These are phyloP conservation scores for Pseudorasbora parva DNA, from an alignment of 2,113 vertebrate genomes.

Conservation along the genomic window DNA sequence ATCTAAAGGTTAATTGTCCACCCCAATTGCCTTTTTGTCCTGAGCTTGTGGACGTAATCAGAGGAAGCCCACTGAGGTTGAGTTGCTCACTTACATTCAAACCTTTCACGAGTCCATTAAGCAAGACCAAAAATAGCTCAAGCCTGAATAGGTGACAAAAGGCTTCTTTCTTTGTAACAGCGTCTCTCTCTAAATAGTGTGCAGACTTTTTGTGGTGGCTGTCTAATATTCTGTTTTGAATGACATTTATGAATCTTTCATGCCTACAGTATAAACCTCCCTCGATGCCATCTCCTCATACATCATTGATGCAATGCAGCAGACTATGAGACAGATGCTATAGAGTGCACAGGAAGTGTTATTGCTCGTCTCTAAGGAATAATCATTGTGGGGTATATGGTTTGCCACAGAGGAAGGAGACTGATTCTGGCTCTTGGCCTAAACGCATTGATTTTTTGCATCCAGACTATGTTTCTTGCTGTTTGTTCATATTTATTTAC, in stretches of 20 bases:
- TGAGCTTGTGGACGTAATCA: constrained; percentile 27
- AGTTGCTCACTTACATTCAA: constrained; percentile 16
- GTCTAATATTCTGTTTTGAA: constrained; percentile 44
- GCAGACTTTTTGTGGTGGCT: background rate
- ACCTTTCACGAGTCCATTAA: constrained; percentile 30
- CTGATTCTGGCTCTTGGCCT: constrained; percentile 36
- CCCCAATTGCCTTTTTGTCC: background rate
- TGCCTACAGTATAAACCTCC: constrained; percentile 49
- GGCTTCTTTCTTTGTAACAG: background rate
- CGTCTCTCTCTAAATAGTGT: constrained; percentile 29
- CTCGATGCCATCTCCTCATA: constrained; percentile 47
- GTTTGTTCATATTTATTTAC: constrained; percentile 52
- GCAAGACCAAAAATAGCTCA: background rate
- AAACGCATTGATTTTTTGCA: constrained; percentile 38
- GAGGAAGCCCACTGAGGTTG: constrained; percentile 17
- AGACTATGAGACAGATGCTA: constrained; percentile 51
- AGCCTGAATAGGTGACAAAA: constrained; percentile 33
- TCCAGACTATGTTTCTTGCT: constrained; percentile 22
- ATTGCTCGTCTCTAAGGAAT: constrained; percentile 50
- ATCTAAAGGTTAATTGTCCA: constrained; percentile 38
- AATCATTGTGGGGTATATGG: constrained; percentile 42
- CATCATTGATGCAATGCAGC: constrained; percentile 56
- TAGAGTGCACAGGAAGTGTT: constrained; percentile 49
- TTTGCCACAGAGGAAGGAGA: constrained; percentile 34
- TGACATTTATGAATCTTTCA: constrained; percentile 62